Evolutionary conservation across 2,797 vertebrate genomes (phyloP), one percentile per base, ranked within the genome.

Genomic region (Anas flavirostris): DNA sequence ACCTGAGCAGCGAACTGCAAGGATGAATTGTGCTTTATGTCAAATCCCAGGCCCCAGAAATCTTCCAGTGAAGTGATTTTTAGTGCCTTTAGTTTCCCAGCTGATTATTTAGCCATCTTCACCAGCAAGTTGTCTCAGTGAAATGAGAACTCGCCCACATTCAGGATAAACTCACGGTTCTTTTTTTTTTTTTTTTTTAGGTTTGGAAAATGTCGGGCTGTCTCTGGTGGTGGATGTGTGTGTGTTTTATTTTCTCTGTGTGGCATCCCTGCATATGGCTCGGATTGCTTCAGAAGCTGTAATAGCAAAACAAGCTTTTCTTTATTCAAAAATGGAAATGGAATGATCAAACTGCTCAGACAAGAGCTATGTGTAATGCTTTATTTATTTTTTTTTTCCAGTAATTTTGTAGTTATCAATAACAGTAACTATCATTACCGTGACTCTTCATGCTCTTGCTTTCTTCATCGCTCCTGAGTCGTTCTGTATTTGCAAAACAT

Each of bases 241-340:
- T 48, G 59, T 73, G 77, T 80, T 92, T 94, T 96, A 64, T 84
- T 91, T 80, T 93, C 19, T 88, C 81, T 73, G 70, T 91, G 82
- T 93, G 89, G 78, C 74, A 92, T 92, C 89, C 82, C 80, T 95
- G 82, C 94, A 95, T 96, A 94, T 94, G 92, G 94, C 93, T 93
- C 62, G 58, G 78, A 43, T 72, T 86, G 56, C 56, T 86, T 95
- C 72, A 75, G 88, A 68, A 90, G 56, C 64, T 84, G 80, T 91
- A 94, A 88, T 90, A 80, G 81, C 64, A 90, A 97, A 94, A 93
- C 62, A 95, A 82, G 86, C 2, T 82, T 92, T 78, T 90, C 72
- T 96, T 68, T 85, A 90, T 91, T 93, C 83, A 88, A 7, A 96
- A 86, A 92, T 94, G 75, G 84, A 88, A 92, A 86, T 62, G 12